A percentile compares a stretch with the other conserved stretches of the same genome.
These are phyloP conservation scores for Platyscapa corneri DNA, from an alignment of 1,140 invertebrate species.

Conservation along the genomic window DNA sequence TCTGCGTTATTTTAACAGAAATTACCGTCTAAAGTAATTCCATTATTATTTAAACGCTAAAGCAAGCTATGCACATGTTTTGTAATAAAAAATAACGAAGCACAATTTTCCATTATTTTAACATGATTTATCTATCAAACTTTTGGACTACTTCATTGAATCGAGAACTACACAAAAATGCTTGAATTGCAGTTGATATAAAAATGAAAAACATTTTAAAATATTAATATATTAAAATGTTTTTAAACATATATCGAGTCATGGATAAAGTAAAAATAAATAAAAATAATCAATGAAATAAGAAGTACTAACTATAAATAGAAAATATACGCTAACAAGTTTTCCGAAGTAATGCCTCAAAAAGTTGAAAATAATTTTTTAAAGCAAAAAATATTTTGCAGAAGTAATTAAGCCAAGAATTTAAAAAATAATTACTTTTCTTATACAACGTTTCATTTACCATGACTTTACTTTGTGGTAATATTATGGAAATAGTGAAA, in stretches of 20 bases:
- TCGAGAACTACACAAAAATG: neutral
- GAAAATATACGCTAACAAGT: neutral
- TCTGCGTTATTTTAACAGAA: neutral
- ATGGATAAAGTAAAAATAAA: neutral
- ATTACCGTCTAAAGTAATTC: no score
- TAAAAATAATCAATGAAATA: neutral
- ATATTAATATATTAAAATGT: neutral
- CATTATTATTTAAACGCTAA: no score
- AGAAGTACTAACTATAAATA: neutral
- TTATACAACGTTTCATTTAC: neutral
- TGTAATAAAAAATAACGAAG: no score
- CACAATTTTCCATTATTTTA: no score
- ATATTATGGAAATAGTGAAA: neutral
- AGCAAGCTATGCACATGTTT: no score
- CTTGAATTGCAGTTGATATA: neutral
- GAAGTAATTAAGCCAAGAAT: neutral
- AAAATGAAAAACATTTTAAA: neutral
- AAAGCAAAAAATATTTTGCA: neutral
- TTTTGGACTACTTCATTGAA: neutral
- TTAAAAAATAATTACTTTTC: conserved; percentile 9
- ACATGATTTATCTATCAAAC: neutral
- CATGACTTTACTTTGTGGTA: neutral
- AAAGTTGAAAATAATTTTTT: neutral
- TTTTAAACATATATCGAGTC: neutral
- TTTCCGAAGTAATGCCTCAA: neutral